These are phyloP conservation scores for Cylas formicarius DNA, from an alignment of 1,140 invertebrate genomes.

Conservation along the genomic window DNA sequence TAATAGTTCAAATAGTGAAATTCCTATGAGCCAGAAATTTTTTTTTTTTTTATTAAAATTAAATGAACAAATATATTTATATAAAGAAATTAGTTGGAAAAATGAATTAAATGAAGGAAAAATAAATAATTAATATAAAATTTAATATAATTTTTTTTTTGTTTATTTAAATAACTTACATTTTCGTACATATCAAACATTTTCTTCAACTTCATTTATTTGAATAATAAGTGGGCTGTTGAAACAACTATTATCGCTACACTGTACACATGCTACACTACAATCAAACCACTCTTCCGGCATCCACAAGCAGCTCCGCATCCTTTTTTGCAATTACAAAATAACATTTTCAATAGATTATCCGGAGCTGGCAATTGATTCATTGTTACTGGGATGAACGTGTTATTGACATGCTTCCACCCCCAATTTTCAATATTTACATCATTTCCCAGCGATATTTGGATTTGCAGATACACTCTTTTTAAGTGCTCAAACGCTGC, in stretches of 20 bases:
- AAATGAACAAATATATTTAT: not conserved
- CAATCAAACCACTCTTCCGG: conserved; percentile 1
- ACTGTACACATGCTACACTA: conserved; percentile 5
- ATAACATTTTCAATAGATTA: conserved; percentile 10
- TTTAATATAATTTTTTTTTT: too few species aligned
- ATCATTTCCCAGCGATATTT: conserved; percentile 6
- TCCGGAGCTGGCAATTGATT: conserved; percentile 10
- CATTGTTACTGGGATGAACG: conserved; percentile 5
- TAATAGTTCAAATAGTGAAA: too few species aligned
- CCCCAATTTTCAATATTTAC: conserved; percentile 8
- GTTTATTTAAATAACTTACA: too few species aligned
- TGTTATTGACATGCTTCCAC: conserved; percentile 9
- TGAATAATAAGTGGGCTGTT: conserved; percentile 8
- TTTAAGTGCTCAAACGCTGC: conserved; percentile 24
- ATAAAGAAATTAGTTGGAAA: too few species aligned
- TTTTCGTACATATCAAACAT: not conserved
- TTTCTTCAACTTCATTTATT: conserved; percentile 9
- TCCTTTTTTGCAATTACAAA: conserved; percentile 14
- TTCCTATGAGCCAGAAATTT: too few species aligned
- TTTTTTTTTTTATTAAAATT: too few species aligned
- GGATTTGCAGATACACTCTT: conserved; percentile 31
- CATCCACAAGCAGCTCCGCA: conserved; percentile 5
- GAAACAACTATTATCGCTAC: conserved; percentile 4
- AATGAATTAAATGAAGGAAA: too few species aligned
- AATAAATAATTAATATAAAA: too few species aligned